Percentiles rank a stretch among this genome's conserved stretches.
Evolutionary conservation across 2,113 vertebrate species (phyloP).

Genomic region (Calonectris borealis): DNA sequence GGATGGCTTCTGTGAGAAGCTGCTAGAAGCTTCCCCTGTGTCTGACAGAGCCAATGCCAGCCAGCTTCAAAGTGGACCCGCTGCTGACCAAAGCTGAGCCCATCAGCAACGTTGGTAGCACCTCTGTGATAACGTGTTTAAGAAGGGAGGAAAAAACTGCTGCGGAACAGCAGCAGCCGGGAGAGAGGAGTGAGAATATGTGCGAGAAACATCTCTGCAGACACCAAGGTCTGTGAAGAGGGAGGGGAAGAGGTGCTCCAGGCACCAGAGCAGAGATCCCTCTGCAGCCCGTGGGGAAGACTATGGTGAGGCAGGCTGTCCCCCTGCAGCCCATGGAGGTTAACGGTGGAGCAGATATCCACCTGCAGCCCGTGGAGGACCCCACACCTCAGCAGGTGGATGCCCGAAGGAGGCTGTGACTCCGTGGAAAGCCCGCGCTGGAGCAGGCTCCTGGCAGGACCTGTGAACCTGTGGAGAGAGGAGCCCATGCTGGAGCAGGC

Average conservation of each 20-base stretch:
- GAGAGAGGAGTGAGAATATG: background rate
- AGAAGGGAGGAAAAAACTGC: background rate
- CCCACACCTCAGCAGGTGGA: background rate
- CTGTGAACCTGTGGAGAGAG: background rate
- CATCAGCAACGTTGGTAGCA: fast-evolving
- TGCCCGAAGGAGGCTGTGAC: background rate
- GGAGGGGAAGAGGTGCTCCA: background rate
- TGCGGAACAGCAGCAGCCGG: background rate
- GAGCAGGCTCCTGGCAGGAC: background rate
- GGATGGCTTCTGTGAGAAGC: background rate
- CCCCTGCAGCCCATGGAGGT: background rate
- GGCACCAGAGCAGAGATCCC: background rate
- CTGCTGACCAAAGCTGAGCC: background rate
- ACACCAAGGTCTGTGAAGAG: background rate
- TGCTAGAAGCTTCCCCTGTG: background rate
- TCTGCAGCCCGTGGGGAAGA: background rate
- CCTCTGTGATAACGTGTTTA: background rate
- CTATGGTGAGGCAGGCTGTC: background rate
- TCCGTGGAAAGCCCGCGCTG: background rate
- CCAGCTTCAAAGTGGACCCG: background rate
- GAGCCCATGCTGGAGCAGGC: background rate
- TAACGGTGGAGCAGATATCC: background rate
- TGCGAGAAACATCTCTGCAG: background rate
- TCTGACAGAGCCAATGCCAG: background rate
- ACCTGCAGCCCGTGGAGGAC: background rate